Percentiles rank a stretch among this genome's conserved stretches.
phyloP scores from a whole-genome alignment of 2,888 invertebrate genomes.

The Torymus aiolomorphi region DNA sequence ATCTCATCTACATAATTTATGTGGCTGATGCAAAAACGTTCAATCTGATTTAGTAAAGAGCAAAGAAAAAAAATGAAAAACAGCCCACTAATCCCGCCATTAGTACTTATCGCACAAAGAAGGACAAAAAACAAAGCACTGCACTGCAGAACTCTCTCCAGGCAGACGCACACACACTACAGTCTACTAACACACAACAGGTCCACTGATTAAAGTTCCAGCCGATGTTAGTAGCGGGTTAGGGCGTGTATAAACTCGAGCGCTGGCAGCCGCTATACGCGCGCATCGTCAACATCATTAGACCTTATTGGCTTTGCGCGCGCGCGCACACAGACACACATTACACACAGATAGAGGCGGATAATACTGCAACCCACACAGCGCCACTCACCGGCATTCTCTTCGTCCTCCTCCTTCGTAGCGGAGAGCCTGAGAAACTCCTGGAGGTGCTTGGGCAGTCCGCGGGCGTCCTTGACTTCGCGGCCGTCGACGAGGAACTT shows the following conservation, averaged over 20 bases:
- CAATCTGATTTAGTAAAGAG: not conserved
- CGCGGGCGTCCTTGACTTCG: constrained; percentile 80
- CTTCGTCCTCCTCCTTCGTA: constrained; percentile 72
- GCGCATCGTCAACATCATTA: constrained; percentile 9
- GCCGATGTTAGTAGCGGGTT: constrained; percentile 30
- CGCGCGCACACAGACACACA: too few species aligned
- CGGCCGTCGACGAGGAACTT: constrained; percentile 82
- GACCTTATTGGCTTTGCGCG: not conserved
- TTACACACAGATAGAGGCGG: constrained; percentile 6
- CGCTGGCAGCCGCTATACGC: not conserved
- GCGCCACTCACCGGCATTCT: constrained; percentile 76
- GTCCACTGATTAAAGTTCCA: constrained; percentile 17
- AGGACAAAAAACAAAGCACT: too few species aligned
- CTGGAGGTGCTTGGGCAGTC: constrained; percentile 86
- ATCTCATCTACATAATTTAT: too few species aligned
- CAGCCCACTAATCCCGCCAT: not conserved
- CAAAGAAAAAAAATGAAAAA: constrained; percentile 20
- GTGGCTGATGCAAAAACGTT: too few species aligned
- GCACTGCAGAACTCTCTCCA: too few species aligned
- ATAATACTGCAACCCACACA: constrained; percentile 3
- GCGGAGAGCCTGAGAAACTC: constrained; percentile 84
- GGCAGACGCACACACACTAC: not conserved
- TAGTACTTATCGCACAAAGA: too few species aligned
- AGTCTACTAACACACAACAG: not conserved
- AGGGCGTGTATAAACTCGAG: constrained; percentile 11